Conservation (phyloP, 2,888 invertebrate species). For the Cataglyphis rosenhaueri region DNA sequence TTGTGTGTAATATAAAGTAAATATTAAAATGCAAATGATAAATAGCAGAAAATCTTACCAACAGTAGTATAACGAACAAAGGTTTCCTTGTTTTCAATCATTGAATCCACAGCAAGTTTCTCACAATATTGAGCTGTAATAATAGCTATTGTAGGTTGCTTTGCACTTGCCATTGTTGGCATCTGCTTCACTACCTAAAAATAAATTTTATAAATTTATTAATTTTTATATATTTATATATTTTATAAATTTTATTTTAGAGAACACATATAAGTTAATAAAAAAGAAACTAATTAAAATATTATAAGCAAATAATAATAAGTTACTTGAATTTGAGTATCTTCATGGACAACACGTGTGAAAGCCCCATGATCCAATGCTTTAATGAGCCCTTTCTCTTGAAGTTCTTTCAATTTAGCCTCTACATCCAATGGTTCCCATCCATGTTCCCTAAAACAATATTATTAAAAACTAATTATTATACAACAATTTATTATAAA, state of each 20-base stretch:
- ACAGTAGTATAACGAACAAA: constrained; percentile 98
- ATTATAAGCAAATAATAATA: constrained; percentile 42
- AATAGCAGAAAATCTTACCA: constrained; percentile 89
- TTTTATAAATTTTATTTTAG: not conserved
- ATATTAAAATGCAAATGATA: constrained; percentile 33
- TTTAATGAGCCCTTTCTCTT: constrained; percentile 93
- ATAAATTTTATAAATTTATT: constrained; percentile 53
- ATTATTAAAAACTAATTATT: not conserved
- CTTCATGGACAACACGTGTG: constrained; percentile 94
- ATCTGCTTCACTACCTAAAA: constrained; percentile 95
- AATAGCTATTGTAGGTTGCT: constrained; percentile 98
- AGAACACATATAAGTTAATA: not conserved
- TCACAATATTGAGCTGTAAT: constrained; percentile 99
- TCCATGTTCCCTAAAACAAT: constrained; percentile 88
- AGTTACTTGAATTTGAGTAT: constrained; percentile 91
- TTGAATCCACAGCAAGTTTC: constrained; percentile 98
- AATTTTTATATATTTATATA: too few species aligned
- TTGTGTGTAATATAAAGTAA: constrained; percentile 6
- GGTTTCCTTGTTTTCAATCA: constrained; percentile 98
- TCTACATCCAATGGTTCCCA: constrained; percentile 93
- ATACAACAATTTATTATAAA: not conserved
- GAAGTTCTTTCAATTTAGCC: constrained; percentile 91
- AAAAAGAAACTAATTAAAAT: not conserved
- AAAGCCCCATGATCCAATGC: constrained; percentile 94
- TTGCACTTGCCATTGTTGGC: constrained; percentile 94